Conservation (phyloP, 2,797 vertebrate genomes). For the Hybognathus amarus region DNA sequence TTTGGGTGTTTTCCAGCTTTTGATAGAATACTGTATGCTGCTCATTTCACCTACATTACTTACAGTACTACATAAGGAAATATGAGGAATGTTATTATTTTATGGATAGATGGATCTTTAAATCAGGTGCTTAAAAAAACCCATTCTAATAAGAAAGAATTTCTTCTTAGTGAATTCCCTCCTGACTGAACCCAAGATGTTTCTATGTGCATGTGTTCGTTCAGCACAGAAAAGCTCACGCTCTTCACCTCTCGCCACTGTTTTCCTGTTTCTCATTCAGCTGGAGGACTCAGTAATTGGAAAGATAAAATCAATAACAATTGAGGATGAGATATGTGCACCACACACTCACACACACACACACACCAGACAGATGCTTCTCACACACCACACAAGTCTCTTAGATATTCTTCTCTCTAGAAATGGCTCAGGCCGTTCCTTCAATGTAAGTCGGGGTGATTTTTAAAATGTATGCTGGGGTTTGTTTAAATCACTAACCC, state of each 20-base stretch:
- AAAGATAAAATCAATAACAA: slow-evolving; percentile 49
- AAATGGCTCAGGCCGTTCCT: neutral
- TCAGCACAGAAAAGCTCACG: neutral
- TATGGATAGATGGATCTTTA: too few relatives aligned
- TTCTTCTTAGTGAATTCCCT: neutral
- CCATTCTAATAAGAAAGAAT: neutral
- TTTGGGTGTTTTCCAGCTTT: neutral
- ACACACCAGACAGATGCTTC: slow-evolving; percentile 1
- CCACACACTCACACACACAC: neutral
- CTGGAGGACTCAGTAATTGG: slow-evolving; percentile 35
- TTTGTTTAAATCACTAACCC: too few relatives aligned
- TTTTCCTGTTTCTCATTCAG: slow-evolving; percentile 21
- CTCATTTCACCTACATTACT: neutral
- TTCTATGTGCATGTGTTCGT: neutral
- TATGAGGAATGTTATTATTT: neutral
- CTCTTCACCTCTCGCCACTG: slow-evolving; percentile 12
- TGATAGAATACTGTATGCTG: neutral
- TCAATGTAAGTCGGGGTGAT: neutral
- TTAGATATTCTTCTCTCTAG: neutral
- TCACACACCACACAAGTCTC: neutral
- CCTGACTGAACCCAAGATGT: slow-evolving; percentile 6
- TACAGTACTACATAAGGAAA: neutral
- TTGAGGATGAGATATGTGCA: slow-evolving; percentile 28
- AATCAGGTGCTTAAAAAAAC: neutral
- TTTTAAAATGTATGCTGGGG: neutral